These are phyloP conservation scores for Xylocopa sonorina DNA, from an alignment of 1,140 invertebrate genomes.

Conservation along the genomic window DNA sequence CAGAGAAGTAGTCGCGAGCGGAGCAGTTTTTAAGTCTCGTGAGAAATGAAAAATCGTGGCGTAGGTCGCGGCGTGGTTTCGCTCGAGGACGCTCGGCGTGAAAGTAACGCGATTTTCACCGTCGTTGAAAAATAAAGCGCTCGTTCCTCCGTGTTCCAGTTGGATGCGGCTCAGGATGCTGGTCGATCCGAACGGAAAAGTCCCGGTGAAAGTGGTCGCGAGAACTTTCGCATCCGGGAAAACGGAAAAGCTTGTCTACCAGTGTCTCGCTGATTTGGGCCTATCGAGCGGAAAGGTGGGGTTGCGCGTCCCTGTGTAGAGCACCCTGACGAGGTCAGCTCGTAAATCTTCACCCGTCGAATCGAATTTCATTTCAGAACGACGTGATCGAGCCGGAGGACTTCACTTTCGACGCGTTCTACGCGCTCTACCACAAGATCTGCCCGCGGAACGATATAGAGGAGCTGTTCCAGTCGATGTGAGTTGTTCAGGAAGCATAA, in stretches of 20 bases:
- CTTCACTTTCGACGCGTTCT: conserved; percentile 99
- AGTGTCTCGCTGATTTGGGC: conserved; percentile 96
- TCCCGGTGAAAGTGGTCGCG: conserved; percentile 98
- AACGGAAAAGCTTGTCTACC: conserved; percentile 99
- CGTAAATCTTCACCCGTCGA: too few relatives aligned
- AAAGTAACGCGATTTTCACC: background rate
- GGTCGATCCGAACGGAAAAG: conserved; percentile 96
- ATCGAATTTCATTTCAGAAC: too few relatives aligned
- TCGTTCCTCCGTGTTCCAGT: conserved; percentile 84
- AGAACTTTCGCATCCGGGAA: conserved; percentile 99
- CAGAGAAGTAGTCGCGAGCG: too few relatives aligned
- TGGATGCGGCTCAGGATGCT: conserved; percentile 98
- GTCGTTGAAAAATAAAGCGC: conserved; percentile 12
- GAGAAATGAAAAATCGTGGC: too few relatives aligned
- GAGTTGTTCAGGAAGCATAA: conserved; percentile 81
- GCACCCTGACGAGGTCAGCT: too few relatives aligned
- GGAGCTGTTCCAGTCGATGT: conserved; percentile 98
- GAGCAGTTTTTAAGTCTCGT: too few relatives aligned
- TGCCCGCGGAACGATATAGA: conserved; percentile 99
- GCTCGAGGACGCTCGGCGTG: too few relatives aligned
- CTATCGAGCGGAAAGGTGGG: conserved; percentile 97
- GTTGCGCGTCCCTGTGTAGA: too few relatives aligned
- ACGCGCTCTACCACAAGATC: conserved; percentile 98
- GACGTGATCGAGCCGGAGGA: conserved; percentile 97
- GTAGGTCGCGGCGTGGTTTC: too few relatives aligned